A percentile compares a stretch with the other conserved stretches of the same genome.
Conservation (phyloP, 2,113 vertebrate species). For the Chaetops frenatus region DNA sequence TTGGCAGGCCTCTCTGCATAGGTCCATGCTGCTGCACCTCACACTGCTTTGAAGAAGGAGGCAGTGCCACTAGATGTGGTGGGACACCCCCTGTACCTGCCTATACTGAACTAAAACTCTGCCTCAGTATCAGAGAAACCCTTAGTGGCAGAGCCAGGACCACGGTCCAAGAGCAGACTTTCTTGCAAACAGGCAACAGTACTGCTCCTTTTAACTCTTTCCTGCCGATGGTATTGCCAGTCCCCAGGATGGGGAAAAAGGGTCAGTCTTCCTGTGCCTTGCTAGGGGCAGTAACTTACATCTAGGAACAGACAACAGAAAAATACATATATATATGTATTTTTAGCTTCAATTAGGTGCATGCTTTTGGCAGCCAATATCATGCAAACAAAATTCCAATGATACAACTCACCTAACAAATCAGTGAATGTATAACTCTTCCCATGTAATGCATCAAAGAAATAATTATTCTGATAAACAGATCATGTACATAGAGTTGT, state of each 20-base stretch:
- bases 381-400: background rate
- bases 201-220: background rate
- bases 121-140: background rate
- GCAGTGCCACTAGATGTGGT: background rate
- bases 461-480: background rate
- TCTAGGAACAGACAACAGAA: background rate
- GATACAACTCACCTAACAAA: background rate
- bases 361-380: background rate
- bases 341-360: background rate
- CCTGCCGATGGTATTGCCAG: background rate
- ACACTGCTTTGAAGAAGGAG: background rate
- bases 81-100: background rate
- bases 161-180: background rate
- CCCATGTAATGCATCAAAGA: background rate
- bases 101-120: background rate
- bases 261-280: background rate
- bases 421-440: background rate
- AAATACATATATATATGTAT: background rate
- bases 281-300: background rate
- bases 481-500: background rate
- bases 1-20: background rate
- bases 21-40: background rate
- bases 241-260: background rate
- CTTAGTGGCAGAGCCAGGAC: background rate
- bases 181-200: background rate